phyloP scores from a whole-genome alignment of 1,140 invertebrate species.

The Tribolium castaneum region DNA sequence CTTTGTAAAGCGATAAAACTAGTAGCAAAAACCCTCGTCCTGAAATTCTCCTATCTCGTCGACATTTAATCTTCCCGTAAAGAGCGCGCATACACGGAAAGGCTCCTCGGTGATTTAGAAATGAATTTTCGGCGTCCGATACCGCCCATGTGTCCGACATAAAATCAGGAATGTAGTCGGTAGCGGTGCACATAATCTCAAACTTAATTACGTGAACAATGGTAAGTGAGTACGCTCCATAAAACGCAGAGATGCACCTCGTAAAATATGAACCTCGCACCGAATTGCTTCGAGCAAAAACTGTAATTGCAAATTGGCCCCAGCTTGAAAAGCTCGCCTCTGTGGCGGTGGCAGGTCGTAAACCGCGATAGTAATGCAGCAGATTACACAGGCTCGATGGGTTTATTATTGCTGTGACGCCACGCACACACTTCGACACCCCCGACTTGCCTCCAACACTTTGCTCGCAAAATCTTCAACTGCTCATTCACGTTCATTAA shows the following conservation, averaged over 20 bases:
- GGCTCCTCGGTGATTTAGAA: slow-evolving; percentile 4
- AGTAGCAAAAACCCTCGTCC: neutral
- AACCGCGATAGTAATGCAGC: slow-evolving; percentile 51
- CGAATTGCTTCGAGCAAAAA: slow-evolving; percentile 54
- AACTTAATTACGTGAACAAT: slow-evolving; percentile 60
- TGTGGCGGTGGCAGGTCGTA: slow-evolving; percentile 52
- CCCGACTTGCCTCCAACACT: neutral
- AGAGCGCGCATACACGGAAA: neutral
- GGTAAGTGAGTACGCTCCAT: slow-evolving; percentile 54
- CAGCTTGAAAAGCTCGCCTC: slow-evolving; percentile 48
- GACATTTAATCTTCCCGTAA: neutral
- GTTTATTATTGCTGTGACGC: slow-evolving; percentile 52
- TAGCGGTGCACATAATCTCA: slow-evolving; percentile 48
- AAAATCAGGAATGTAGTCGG: slow-evolving; percentile 26
- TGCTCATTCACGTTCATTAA: too few species aligned
- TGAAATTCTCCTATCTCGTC: too few species aligned
- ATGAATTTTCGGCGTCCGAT: slow-evolving; percentile 26
- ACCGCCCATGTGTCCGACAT: slow-evolving; percentile 9
- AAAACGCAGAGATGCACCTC: slow-evolving; percentile 57
- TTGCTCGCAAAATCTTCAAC: neutral
- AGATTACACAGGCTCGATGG: slow-evolving; percentile 53
- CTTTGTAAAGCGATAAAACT: neutral
- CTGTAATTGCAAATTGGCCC: slow-evolving; percentile 56
- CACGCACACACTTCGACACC: slow-evolving; percentile 34
- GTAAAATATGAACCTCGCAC: slow-evolving; percentile 57